These are phyloP conservation scores for Mirza zaza DNA, from an alignment of 2,113 vertebrate species.

Conservation along the genomic window DNA sequence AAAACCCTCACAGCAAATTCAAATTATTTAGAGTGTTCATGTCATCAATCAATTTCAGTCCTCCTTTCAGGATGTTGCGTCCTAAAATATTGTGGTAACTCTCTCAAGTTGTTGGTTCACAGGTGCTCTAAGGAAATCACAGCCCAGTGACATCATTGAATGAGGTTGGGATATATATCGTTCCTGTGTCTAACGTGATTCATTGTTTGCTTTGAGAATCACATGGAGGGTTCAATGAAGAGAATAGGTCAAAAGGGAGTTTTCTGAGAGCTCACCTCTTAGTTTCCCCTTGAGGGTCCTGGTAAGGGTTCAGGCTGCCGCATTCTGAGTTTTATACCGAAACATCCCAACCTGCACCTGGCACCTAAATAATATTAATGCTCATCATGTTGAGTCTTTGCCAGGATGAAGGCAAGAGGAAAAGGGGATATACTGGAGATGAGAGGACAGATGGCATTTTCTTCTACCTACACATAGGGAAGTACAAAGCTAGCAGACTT, in stretches of 20 bases:
- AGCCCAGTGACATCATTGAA: neutral
- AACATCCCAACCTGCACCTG: neutral
- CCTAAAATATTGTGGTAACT: neutral
- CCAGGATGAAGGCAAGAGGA: neutral
- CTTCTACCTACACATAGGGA: neutral
- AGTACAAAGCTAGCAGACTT: neutral
- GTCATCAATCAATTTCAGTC: neutral
- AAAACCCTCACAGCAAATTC: neutral
- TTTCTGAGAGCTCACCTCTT: neutral
- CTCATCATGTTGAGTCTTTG: neutral
- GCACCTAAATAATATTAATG: neutral
- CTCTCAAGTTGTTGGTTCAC: neutral
- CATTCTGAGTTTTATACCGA: neutral
- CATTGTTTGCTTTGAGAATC: neutral
- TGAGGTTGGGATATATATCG: neutral
- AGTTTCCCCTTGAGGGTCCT: neutral
- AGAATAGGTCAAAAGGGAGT: neutral
- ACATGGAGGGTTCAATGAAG: neutral
- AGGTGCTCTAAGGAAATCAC: neutral
- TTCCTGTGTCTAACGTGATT: neutral
- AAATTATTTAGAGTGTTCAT: neutral
- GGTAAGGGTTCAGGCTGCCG: neutral
- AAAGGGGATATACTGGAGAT: fast-evolving
- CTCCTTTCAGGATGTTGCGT: neutral
- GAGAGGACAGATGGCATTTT: neutral